phyloP scores from a whole-genome alignment of 2,888 invertebrate species.

The Cetonia aurata region DNA sequence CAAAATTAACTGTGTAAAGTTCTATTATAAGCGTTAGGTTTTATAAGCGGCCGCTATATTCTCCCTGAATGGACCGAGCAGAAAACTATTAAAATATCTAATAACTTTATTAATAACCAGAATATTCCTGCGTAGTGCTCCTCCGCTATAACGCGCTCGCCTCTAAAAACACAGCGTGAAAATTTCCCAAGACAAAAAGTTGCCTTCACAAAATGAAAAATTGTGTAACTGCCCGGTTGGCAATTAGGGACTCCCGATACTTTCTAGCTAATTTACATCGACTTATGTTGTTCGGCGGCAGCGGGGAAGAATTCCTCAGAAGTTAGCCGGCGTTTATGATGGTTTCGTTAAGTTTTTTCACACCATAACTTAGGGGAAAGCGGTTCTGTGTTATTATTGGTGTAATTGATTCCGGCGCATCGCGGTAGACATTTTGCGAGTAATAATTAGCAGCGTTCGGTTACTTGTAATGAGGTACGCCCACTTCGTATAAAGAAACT shows the following conservation, averaged over 20 bases:
- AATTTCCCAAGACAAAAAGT: constrained; percentile 13
- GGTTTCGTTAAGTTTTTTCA: constrained; percentile 33
- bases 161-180: constrained; percentile 30
- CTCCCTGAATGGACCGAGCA: constrained; percentile 5
- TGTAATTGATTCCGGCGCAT: constrained; percentile 23
- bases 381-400: constrained; percentile 16
- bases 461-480: constrained; percentile 8
- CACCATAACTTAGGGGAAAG: constrained; percentile 31
- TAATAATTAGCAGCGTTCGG: not conserved
- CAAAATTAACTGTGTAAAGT: constrained; percentile 24
- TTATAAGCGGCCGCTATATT: constrained; percentile 15
- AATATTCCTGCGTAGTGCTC: not conserved
- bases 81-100: constrained; percentile 18
- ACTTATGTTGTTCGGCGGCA: constrained; percentile 15
- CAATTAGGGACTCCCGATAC: constrained; percentile 28
- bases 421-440: constrained; percentile 5
- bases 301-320: constrained; percentile 29
- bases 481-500: too few species aligned
- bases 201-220: constrained; percentile 30
- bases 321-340: constrained; percentile 29
- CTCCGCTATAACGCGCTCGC: not conserved
- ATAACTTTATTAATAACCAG: constrained; percentile 38
- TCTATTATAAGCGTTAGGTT: constrained; percentile 10
- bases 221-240: constrained; percentile 34
- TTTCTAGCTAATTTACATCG: constrained; percentile 26